Conservation (phyloP, 2,113 vertebrate species). For the Anas platyrhynchos region DNA sequence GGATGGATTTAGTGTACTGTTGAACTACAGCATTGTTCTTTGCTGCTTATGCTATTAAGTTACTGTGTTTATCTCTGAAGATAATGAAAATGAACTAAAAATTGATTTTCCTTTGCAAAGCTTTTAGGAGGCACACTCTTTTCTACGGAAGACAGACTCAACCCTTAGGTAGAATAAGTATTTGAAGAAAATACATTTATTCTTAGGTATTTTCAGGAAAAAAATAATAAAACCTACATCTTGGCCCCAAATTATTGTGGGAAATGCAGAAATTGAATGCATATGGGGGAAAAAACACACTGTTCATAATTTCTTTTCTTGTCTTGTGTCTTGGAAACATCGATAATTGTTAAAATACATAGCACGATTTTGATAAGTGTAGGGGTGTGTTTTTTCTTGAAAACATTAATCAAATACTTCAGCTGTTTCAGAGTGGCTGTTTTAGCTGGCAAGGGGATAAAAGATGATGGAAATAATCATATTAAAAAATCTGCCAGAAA, state of each 20-base stretch:
- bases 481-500: background rate
- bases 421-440: background rate
- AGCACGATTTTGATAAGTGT: background rate
- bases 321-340: conserved; percentile 14
- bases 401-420: background rate
- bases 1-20: conserved; percentile 39
- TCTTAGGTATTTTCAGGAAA: background rate
- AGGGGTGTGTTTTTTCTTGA: background rate
- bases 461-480: background rate
- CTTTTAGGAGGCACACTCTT: background rate
- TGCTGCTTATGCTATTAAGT: conserved; percentile 9
- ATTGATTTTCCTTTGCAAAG: background rate
- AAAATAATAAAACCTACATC: background rate
- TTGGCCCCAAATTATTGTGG: background rate
- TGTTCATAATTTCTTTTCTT: conserved; percentile 3
- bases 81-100: conserved; percentile 40
- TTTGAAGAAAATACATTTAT: no score
- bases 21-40: background rate
- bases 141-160: background rate
- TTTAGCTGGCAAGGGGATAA: background rate
- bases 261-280: background rate
- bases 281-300: background rate
- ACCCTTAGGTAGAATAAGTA: no score
- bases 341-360: background rate
- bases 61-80: conserved; percentile 18